These are phyloP conservation scores for Pachliopta kotzebuea DNA, from an alignment of 2,888 invertebrate genomes.

Conservation along the genomic window DNA sequence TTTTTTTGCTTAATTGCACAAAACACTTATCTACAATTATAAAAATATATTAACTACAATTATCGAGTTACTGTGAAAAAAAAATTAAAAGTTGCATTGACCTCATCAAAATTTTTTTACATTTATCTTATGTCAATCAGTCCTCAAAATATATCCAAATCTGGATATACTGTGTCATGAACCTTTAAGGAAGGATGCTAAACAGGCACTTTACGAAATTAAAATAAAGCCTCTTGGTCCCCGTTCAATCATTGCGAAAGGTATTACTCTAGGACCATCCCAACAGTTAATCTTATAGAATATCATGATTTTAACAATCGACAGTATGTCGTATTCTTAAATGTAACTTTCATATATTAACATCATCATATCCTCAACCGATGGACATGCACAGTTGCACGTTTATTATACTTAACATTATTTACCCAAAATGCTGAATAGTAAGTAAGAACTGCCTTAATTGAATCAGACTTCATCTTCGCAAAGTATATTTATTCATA, in stretches of 20 bases:
- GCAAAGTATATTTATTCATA: too few relatives aligned
- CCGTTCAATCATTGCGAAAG: slow-evolving; percentile 77
- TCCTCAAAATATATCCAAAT: slow-evolving; percentile 31
- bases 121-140: too few relatives aligned
- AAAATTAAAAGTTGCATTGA: too few relatives aligned
- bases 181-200: slow-evolving; percentile 60
- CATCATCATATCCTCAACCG: too few relatives aligned
- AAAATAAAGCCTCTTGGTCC: slow-evolving; percentile 76
- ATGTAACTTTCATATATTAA: slow-evolving; percentile 3
- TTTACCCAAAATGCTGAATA: too few relatives aligned
- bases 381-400: too few relatives aligned
- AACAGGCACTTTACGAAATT: slow-evolving; percentile 77
- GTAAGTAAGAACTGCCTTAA: too few relatives aligned
- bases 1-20: slow-evolving; percentile 24
- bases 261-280: slow-evolving; percentile 64
- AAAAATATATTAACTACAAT: background rate
- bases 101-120: too few relatives aligned
- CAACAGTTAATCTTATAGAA: slow-evolving; percentile 55
- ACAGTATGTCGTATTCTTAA: slow-evolving; percentile 41
- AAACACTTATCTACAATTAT: background rate
- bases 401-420: too few relatives aligned
- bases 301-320: slow-evolving; percentile 49
- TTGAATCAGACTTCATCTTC: too few relatives aligned
- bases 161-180: slow-evolving; percentile 45
- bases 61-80: too few relatives aligned